phyloP scores from a whole-genome alignment of 1,140 invertebrate genomes.

The Archegozetes longisetosus region DNA sequence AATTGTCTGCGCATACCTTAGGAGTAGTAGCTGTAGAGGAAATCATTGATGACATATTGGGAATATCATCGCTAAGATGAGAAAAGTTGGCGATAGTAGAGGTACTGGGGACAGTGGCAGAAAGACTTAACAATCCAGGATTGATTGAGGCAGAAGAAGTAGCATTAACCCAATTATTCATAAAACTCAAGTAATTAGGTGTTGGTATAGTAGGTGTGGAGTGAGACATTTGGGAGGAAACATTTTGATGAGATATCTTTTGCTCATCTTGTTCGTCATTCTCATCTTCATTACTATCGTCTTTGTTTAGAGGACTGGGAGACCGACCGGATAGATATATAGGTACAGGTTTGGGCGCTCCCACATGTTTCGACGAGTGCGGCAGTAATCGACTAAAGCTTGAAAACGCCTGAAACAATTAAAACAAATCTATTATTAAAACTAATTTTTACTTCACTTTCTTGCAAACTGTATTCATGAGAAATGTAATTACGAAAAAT shows the following conservation, averaged over 20 bases:
- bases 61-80: neutral
- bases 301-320: neutral
- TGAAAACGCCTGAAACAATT: constrained; percentile 28
- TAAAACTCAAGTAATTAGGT: neutral
- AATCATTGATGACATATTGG: neutral
- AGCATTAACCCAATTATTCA: neutral
- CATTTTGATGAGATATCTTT: too few relatives aligned
- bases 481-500: too few relatives aligned
- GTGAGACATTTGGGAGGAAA: too few relatives aligned
- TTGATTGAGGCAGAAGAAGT: neutral
- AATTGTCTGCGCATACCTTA: neutral
- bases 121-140: neutral
- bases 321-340: constrained; percentile 13
- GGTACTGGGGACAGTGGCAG: neutral
- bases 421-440: neutral
- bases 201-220: too few relatives aligned
- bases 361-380: constrained; percentile 31
- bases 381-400: constrained; percentile 29
- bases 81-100: neutral
- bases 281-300: constrained; percentile 29
- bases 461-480: neutral
- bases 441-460: neutral
- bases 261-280: constrained; percentile 54
- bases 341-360: constrained; percentile 16
- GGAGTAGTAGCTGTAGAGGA: neutral